A percentile compares a stretch with the other conserved stretches of the same genome.
Evolutionary conservation across 2,888 invertebrate genomes (phyloP).

Genomic region (Troglohyphantes excavatus): DNA sequence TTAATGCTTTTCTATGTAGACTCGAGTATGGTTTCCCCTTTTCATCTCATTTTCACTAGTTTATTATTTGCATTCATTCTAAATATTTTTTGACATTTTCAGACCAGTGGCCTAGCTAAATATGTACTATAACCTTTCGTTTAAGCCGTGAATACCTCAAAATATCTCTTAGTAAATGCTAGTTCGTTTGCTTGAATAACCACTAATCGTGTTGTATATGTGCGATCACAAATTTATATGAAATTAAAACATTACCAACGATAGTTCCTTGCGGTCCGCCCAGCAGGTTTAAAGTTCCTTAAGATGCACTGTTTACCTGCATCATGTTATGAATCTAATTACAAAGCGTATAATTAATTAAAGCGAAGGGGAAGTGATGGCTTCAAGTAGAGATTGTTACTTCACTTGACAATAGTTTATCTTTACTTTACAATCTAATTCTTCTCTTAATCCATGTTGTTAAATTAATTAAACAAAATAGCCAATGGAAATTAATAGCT

Average conservation of each 20-base stretch:
- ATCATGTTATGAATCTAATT: conserved; percentile 25
- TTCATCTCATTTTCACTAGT: background rate
- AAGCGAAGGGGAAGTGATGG: conserved; percentile 18
- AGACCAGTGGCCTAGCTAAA: conserved; percentile 59
- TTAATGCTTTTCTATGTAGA: background rate
- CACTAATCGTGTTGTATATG: conserved; percentile 11
- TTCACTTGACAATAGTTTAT: no score
- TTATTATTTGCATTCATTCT: background rate
- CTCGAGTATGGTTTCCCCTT: conserved; percentile 3
- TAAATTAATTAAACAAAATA: no score
- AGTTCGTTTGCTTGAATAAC: conserved; percentile 13
- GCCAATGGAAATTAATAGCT: no score
- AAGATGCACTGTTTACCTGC: conserved; percentile 40
- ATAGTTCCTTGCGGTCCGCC: conserved; percentile 77
- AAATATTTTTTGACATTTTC: conserved; percentile 5
- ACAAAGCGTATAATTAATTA: conserved; percentile 5
- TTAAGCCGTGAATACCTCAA: conserved; percentile 13
- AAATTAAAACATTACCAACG: conserved; percentile 42
- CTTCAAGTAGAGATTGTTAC: background rate
- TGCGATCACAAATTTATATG: conserved; percentile 24
- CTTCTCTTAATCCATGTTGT: no score
- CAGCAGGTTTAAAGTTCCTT: conserved; percentile 75
- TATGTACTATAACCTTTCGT: background rate
- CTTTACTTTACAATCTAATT: no score
- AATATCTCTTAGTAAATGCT: conserved; percentile 29